Conservation (phyloP, 1,140 invertebrate species). For the Panulirus ornatus region DNA sequence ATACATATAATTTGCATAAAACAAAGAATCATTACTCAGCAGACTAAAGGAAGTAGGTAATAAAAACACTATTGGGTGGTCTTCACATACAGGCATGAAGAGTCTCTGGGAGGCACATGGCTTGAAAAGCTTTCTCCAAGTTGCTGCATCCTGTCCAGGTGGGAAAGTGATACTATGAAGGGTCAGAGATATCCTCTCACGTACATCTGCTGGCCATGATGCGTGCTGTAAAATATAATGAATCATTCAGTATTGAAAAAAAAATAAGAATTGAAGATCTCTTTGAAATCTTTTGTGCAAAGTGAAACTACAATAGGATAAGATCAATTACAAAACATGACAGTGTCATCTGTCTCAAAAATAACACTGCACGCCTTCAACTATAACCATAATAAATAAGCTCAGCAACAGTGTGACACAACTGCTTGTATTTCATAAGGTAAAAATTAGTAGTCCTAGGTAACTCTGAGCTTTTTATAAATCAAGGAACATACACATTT, state of each 20-base stretch:
- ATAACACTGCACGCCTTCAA: too few relatives aligned
- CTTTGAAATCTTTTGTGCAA: not conserved
- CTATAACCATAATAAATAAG: too few relatives aligned
- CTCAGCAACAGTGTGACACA: too few relatives aligned
- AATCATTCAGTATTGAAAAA: too few relatives aligned
- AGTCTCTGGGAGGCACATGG: constrained; percentile 56
- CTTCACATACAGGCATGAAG: constrained; percentile 52
- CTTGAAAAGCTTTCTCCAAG: constrained; percentile 63
- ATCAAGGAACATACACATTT: too few relatives aligned
- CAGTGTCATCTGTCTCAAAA: not conserved
- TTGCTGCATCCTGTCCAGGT: constrained; percentile 43
- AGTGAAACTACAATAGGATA: not conserved
- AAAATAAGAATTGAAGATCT: too few relatives aligned
- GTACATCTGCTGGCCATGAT: not conserved
- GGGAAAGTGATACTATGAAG: constrained; percentile 57
- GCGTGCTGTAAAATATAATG: too few relatives aligned
- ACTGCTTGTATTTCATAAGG: too few relatives aligned
- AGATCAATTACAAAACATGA: not conserved
- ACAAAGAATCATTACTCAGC: not conserved
- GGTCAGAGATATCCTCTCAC: constrained; percentile 25
- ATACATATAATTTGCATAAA: not conserved
- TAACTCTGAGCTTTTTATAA: too few relatives aligned
- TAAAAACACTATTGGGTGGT: too few relatives aligned
- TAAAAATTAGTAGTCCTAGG: too few relatives aligned
- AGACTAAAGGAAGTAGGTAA: not conserved